These are phyloP conservation scores for Ctenomys sociabilis DNA, from an alignment of 2,113 vertebrate species.

Conservation along the genomic window DNA sequence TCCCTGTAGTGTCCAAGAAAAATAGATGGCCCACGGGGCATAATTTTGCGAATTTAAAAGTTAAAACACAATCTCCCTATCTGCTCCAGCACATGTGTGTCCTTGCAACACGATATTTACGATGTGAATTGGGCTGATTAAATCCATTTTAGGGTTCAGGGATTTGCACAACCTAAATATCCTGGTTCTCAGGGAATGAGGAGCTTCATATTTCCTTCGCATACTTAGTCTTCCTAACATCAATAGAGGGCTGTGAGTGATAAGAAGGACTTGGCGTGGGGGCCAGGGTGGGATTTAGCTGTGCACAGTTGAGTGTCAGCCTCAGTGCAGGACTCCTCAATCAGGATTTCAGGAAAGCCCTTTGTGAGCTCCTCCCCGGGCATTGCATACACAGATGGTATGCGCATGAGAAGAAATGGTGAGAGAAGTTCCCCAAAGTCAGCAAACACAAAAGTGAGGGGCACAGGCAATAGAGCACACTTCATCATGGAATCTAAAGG, in stretches of 20 bases:
- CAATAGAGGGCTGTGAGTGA: conserved; percentile 62
- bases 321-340: neutral
- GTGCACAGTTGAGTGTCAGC: neutral
- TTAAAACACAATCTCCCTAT: conserved; percentile 74
- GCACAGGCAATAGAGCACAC: neutral
- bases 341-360: neutral
- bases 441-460: conserved; percentile 30
- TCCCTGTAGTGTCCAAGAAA: conserved; percentile 67
- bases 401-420: neutral
- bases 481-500: neutral
- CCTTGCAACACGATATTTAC: conserved; percentile 76
- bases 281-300: neutral
- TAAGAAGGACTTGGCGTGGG: conserved; percentile 54
- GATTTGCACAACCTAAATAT: conserved; percentile 78
- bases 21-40: conserved; percentile 64
- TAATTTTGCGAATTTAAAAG: conserved; percentile 70
- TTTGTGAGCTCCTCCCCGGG: neutral
- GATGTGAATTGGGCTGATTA: conserved; percentile 77
- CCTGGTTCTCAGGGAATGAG: conserved; percentile 73
- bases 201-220: conserved; percentile 63
- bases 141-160: conserved; percentile 79
- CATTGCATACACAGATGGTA: neutral
- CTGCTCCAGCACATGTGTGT: conserved; percentile 72
- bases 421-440: conserved; percentile 26
- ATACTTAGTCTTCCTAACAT: conserved; percentile 52